phyloP scores from a whole-genome alignment of 1,140 invertebrate species.

The Trichomalopsis sarcophagae region DNA sequence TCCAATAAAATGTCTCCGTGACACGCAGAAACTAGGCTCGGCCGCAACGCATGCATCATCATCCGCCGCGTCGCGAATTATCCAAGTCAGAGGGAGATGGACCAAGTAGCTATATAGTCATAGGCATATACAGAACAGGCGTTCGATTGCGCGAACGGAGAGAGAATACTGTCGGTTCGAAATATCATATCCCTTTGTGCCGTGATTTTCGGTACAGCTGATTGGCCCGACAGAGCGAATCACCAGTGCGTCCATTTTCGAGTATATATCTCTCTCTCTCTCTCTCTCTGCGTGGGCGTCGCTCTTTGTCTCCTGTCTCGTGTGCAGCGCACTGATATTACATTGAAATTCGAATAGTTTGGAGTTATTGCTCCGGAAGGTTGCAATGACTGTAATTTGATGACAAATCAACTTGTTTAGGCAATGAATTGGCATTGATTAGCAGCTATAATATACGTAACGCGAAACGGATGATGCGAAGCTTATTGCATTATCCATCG shows the following conservation, averaged over 20 bases:
- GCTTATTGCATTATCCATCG: too few species aligned
- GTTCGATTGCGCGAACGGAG: not conserved
- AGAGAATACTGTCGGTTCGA: not conserved
- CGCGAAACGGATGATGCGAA: too few species aligned
- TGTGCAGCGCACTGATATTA: not conserved
- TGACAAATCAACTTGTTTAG: not conserved
- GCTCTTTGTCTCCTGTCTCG: not conserved
- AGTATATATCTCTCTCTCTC: not conserved
- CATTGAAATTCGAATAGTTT: constrained; percentile 5
- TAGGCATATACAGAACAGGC: not conserved
- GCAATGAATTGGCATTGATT: not conserved
- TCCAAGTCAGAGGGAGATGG: not conserved
- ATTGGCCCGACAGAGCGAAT: constrained; percentile 8
- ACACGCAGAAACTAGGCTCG: not conserved
- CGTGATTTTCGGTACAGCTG: not conserved
- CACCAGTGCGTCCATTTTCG: constrained; percentile 46
- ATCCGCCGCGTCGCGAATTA: constrained; percentile 3
- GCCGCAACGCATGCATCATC: not conserved
- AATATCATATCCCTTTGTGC: constrained; percentile 15
- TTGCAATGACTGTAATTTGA: not conserved
- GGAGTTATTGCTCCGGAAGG: not conserved
- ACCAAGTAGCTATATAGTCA: not conserved
- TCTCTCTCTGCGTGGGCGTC: not conserved
- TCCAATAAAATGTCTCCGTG: not conserved
- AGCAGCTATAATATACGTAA: not conserved